Conservation (phyloP, 2,113 vertebrate genomes). For the Ageneiosus marmoratus region DNA sequence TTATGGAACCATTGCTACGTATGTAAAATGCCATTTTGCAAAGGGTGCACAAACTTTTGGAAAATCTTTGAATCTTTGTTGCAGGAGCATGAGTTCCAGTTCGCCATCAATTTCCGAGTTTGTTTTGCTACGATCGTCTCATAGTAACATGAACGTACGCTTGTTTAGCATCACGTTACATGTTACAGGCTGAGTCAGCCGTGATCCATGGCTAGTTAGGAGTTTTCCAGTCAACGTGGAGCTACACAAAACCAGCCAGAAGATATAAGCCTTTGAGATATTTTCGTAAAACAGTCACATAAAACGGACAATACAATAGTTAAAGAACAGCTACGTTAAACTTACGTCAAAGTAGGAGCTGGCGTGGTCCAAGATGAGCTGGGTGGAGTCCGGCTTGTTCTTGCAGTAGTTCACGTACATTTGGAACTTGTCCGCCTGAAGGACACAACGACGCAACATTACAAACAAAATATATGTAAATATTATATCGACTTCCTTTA, state of each 20-base stretch:
- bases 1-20: background rate
- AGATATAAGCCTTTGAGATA: background rate
- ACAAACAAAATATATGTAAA: no score
- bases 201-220: background rate
- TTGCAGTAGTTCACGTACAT: slow-evolving; percentile 99
- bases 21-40: background rate
- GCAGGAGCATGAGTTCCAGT: background rate
- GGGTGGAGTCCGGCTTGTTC: slow-evolving; percentile 98
- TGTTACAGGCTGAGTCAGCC: background rate
- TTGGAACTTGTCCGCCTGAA: slow-evolving; percentile 96
- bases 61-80: background rate
- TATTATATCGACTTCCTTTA: no score
- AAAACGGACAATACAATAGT: background rate
- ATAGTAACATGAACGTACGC: background rate
- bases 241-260: no score
- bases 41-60: background rate
- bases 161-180: background rate
- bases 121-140: background rate
- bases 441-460: no score
- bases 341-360: slow-evolving; percentile 97
- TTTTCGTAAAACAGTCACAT: background rate
- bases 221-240: background rate
- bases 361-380: slow-evolving; percentile 93
- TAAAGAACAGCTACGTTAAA: slow-evolving; percentile 37
- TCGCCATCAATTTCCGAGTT: background rate